Percentiles rank a stretch among this genome's conserved stretches.
Evolutionary conservation across 2,113 vertebrate genomes (phyloP).

Genomic region (Protobothrops mucrosquamatus): DNA sequence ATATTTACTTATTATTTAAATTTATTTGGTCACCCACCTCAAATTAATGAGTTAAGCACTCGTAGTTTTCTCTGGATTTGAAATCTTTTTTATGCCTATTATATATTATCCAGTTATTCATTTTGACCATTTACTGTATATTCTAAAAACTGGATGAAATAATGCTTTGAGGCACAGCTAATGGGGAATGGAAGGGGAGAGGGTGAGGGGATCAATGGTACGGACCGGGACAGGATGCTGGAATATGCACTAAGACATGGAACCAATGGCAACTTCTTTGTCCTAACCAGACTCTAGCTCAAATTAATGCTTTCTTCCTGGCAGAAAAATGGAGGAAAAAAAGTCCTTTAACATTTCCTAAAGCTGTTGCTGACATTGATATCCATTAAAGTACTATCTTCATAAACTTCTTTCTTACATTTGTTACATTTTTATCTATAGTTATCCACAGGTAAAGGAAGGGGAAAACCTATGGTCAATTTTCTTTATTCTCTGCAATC

Average conservation of each 20-base stretch:
- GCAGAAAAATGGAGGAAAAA: not conserved
- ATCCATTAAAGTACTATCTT: not conserved
- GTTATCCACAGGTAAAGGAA: not conserved
- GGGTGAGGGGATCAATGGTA: not conserved
- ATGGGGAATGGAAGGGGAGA: not conserved
- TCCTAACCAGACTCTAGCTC: not conserved
- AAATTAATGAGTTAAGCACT: not conserved
- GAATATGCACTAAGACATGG: not conserved
- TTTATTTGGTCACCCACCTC: not conserved
- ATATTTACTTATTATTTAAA: not conserved
- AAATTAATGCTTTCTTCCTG: not conserved
- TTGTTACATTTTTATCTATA: not conserved
- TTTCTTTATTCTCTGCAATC: not conserved
- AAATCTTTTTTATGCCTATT: not conserved
- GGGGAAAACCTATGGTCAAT: not conserved
- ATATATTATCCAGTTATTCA: not conserved
- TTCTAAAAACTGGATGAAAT: not conserved
- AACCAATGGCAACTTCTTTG: not conserved
- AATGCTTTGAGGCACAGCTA: not conserved
- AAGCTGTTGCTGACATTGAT: not conserved
- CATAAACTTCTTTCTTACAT: not conserved
- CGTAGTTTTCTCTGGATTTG: not conserved
- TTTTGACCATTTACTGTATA: not conserved
- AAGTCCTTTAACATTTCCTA: not conserved
- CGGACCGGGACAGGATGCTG: too few species aligned